These are phyloP conservation scores for Clarias gariepinus DNA, from an alignment of 2,113 vertebrate genomes.

Conservation along the genomic window DNA sequence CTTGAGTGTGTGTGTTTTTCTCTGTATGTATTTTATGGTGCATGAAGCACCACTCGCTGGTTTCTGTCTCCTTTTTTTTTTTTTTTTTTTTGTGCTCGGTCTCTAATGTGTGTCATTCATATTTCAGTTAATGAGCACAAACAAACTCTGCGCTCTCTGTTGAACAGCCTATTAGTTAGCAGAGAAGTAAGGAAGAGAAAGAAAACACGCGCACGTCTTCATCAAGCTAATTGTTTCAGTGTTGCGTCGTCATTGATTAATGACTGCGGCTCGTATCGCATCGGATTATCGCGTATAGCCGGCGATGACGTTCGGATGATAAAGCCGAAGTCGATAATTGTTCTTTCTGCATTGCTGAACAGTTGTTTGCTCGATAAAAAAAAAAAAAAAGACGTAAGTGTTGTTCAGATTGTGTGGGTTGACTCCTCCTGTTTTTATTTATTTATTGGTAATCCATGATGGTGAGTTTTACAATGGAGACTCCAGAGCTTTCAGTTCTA, in stretches of 20 bases:
- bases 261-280: background rate
- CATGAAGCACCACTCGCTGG: background rate
- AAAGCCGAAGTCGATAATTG: conserved; percentile 11
- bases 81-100: background rate
- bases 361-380: background rate
- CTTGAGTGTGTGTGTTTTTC: conserved; percentile 9
- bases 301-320: background rate
- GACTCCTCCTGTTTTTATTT: background rate
- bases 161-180: background rate
- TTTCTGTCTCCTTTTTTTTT: background rate
- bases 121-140: conserved; percentile 23
- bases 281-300: background rate
- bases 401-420: background rate
- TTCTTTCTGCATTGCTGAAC: conserved; percentile 15
- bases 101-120: conserved; percentile 12
- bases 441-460: background rate
- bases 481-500: background rate
- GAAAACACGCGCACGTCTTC: background rate
- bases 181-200: background rate
- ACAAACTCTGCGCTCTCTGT: background rate
- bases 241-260: background rate
- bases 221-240: conserved; percentile 22
- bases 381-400: background rate
- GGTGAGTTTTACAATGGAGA: background rate
- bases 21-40: conserved; percentile 17